These are phyloP conservation scores for Acrossocheilus fasciatus DNA, from an alignment of 2,797 vertebrate species.

Conservation along the genomic window DNA sequence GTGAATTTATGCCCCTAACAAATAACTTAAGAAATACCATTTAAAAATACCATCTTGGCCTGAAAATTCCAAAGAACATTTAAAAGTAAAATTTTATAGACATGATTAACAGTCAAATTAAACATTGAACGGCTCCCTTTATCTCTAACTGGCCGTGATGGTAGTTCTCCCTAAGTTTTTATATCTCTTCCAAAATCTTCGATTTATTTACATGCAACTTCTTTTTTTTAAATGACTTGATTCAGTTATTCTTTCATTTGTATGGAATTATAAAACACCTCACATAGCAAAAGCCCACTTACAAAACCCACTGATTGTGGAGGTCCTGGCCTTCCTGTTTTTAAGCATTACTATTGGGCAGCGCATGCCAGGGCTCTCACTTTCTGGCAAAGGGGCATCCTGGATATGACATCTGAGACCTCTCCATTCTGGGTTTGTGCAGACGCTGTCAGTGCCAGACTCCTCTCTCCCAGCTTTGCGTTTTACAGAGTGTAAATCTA, in stretches of 20 bases:
- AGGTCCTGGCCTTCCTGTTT: neutral
- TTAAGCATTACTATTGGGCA: neutral
- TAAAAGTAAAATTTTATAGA: neutral
- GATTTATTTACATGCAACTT: neutral
- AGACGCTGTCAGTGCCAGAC: neutral
- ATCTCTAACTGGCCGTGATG: neutral
- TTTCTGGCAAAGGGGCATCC: neutral
- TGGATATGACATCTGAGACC: neutral
- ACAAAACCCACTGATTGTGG: neutral
- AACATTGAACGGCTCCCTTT: neutral
- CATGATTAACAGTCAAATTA: neutral
- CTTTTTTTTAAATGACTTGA: neutral
- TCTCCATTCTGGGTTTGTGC: neutral
- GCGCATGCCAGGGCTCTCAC: neutral
- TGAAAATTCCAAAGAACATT: neutral
- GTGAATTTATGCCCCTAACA: slow-evolving; percentile 2
- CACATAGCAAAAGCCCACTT: slow-evolving; percentile 2
- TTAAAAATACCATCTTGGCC: neutral
- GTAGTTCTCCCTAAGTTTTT: neutral
- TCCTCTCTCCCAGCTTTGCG: neutral
- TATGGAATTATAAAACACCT: neutral
- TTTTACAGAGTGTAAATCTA: neutral
- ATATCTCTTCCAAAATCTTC: neutral
- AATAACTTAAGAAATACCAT: neutral
- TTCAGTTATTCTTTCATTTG: neutral